Evolutionary conservation across 2,888 invertebrate species (phyloP), one percentile per base, ranked within the genome.

Genomic region (Synergus itoensis): DNA sequence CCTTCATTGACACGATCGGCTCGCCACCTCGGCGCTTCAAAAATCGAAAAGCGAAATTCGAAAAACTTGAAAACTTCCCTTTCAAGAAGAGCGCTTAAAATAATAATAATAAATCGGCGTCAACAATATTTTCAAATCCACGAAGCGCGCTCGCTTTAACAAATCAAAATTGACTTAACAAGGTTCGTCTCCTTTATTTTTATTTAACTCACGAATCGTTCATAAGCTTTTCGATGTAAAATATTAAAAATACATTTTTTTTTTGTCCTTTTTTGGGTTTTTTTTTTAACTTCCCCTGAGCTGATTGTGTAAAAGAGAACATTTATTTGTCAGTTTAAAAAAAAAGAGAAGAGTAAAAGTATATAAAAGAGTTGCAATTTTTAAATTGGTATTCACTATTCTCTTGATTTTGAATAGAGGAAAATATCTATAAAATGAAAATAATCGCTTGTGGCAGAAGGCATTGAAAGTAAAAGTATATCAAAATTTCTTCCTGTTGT

Each of bases 231-330:
- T 3, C 2, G 40, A 40, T 43, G 18, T n/a, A 41, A 65, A 65
- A n/a, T 40, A 65, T 41, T 65, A 18, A 65, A 65, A 65, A 65
- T 43, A 65, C 41, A 65, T 41, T 65, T 2, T 64, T n/a, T 28
- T 9, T 64, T 64, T 9, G 16, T 60, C 41, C 0, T 16, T 36
- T 36, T n/a, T 18, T 8, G 16, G 1, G 11, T n/a, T 18, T 65
- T 40, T n/a, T 41, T 65, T 41, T 0, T 1, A 41, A 65, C 16
- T n/a, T 65, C 18, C 41, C 65, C 40, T 40, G 18, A 65, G 64
- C 40, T 65, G 28, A 14, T 36, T 63, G 36, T 64, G 65, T 65
- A 62, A 62, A 62, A 45, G 45, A 45, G 12, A 62, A 62, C 14
- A 62, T 65, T 14, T 40, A 3, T 43, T 43, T 12, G 21, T 12